phyloP scores from a whole-genome alignment of 1,140 invertebrate species.

The Aplysia californica region DNA sequence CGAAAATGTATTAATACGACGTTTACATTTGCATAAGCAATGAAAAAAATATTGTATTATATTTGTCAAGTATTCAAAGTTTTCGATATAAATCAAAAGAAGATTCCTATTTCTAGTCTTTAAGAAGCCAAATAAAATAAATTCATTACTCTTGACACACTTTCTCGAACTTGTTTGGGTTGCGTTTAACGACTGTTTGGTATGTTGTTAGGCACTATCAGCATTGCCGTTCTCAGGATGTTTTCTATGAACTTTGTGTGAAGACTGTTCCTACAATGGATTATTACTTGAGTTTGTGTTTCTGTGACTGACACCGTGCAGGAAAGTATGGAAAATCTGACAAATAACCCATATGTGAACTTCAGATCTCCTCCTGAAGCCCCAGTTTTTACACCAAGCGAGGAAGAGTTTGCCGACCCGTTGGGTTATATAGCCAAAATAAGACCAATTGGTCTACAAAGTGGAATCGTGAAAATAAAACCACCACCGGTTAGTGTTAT shows the following conservation, averaged over 20 bases:
- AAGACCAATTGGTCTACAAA: conserved; percentile 81
- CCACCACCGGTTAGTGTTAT: conserved; percentile 76
- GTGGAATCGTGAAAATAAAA: conserved; percentile 90
- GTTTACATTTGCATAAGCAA: conserved; percentile 22
- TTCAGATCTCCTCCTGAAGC: conserved; percentile 76
- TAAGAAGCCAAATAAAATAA: too few species aligned
- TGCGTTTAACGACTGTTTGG: conserved; percentile 18
- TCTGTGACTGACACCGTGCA: neutral
- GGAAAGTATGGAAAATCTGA: conserved; percentile 10
- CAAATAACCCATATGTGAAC: conserved; percentile 50
- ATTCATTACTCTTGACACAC: neutral
- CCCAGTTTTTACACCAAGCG: conserved; percentile 86
- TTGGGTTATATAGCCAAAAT: conserved; percentile 92
- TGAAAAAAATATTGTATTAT: too few species aligned
- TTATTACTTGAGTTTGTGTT: conserved; percentile 17
- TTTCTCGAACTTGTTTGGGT: conserved; percentile 31
- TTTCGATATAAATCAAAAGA: too few species aligned
- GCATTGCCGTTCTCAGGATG: conserved; percentile 28
- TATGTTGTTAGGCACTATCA: conserved; percentile 44
- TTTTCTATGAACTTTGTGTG: conserved; percentile 36
- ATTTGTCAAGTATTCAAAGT: too few species aligned
- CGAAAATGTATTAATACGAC: conserved; percentile 13
- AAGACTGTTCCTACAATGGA: conserved; percentile 5
- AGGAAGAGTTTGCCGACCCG: conserved; percentile 92
- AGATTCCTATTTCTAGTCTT: too few species aligned